phyloP scores from a whole-genome alignment of 2,113 vertebrate genomes.

The Sander vitreus region DNA sequence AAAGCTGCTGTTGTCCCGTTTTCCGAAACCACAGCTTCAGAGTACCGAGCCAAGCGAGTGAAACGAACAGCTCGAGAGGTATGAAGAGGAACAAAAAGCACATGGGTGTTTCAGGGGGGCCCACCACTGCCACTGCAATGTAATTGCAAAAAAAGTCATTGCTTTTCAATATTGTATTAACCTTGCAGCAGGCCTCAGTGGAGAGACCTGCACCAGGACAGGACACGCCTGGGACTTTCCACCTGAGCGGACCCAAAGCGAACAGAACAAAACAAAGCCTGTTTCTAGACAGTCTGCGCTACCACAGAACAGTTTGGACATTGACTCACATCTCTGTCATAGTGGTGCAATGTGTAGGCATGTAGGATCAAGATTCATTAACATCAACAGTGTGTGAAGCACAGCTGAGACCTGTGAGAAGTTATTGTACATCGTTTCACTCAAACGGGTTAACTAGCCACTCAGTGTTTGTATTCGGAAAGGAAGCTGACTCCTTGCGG shows the following conservation, averaged over 20 bases:
- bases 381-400: neutral
- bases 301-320: conserved; percentile 12
- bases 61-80: conserved; percentile 37
- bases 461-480: conserved; percentile 37
- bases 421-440: conserved; percentile 17
- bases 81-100: conserved; percentile 51
- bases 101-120: conserved; percentile 60
- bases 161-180: conserved; percentile 27
- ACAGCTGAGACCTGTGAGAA: conserved; percentile 13
- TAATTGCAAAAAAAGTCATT: conserved; percentile 25
- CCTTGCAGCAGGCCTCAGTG: conserved; percentile 19
- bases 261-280: conserved; percentile 53
- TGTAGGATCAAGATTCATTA: conserved; percentile 7
- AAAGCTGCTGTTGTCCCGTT: conserved; percentile 66
- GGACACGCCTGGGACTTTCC: conserved; percentile 58
- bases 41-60: conserved; percentile 23
- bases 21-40: conserved; percentile 67
- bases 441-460: conserved; percentile 20
- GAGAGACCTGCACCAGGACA: conserved; percentile 34
- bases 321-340: conserved; percentile 56
- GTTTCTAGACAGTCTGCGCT: neutral
- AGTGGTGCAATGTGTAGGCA: neutral
- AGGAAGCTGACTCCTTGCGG: conserved; percentile 44
- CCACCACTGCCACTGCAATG: conserved; percentile 18
- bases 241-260: conserved; percentile 45